Percentiles rank a stretch among this genome's conserved stretches.
Conservation (phyloP, 64 coral and sea anemone genomes). For the Pachyseris speciosa region DNA sequence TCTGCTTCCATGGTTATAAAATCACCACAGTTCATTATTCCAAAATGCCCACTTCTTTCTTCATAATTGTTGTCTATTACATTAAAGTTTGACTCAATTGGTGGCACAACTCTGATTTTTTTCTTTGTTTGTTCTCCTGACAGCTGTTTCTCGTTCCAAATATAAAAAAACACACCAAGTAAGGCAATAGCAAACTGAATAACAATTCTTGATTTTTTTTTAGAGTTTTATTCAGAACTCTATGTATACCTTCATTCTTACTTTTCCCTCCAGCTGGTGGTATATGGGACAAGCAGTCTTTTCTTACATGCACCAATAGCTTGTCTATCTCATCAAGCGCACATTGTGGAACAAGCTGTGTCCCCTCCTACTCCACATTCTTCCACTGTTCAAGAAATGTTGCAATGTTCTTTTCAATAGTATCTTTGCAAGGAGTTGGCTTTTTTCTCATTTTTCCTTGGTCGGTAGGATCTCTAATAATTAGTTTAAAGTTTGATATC, state of each 20-base stretch:
- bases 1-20: conserved; percentile 55
- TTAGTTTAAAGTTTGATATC: no score
- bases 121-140: conserved; percentile 28
- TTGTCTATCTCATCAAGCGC: conserved; percentile 63
- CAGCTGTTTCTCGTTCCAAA: conserved; percentile 67
- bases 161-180: conserved; percentile 50
- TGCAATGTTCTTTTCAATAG: conserved; percentile 17
- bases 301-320: conserved; percentile 58
- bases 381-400: conserved; percentile 47
- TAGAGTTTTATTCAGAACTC: conserved; percentile 54
- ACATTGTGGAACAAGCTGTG: conserved; percentile 30
- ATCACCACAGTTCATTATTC: conserved; percentile 28
- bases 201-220: conserved; percentile 64
- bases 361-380: conserved; percentile 52
- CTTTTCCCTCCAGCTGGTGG: conserved; percentile 37
- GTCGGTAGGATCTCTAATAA: conserved; percentile 54
- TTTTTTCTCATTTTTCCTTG: conserved; percentile 42
- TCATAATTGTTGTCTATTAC: conserved; percentile 41
- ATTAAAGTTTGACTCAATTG: conserved; percentile 61
- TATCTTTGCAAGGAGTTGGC: conserved; percentile 27
- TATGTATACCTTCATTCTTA: conserved; percentile 70
- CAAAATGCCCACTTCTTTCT: conserved; percentile 55
- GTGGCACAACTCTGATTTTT: conserved; percentile 52
- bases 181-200: conserved; percentile 60
- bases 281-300: conserved; percentile 65